Evolutionary conservation across 2,888 invertebrate species (phyloP).

Genomic region (Drepanosiphum platanoidis): DNA sequence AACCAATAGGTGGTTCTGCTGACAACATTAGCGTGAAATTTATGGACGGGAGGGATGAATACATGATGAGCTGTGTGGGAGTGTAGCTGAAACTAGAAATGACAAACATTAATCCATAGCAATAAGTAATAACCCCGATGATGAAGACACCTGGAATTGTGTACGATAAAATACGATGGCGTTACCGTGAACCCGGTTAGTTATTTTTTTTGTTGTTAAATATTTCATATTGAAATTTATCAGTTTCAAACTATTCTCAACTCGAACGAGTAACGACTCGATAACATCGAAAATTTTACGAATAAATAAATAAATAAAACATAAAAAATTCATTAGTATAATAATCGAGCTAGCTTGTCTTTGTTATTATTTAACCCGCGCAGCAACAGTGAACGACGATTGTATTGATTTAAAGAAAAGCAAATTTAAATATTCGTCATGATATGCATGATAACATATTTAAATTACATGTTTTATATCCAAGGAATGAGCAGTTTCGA

Average conservation of each 20-base stretch:
- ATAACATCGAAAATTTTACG: not conserved
- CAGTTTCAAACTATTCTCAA: not conserved
- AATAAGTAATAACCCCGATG: too few species aligned
- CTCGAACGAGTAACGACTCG: not conserved
- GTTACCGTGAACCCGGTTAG: conserved; percentile 3
- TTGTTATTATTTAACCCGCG: not conserved
- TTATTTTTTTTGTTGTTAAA: not conserved
- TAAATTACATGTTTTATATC: conserved; percentile 17
- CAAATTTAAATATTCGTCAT: conserved; percentile 25
- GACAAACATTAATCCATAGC: conserved; percentile 14
- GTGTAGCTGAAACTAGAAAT: not conserved
- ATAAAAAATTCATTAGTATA: not conserved
- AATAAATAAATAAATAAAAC: too few species aligned
- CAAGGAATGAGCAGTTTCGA: conserved; percentile 13
- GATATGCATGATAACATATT: not conserved
- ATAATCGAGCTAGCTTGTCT: too few species aligned
- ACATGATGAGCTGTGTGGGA: not conserved
- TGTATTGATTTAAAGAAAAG: conserved; percentile 25
- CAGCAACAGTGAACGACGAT: not conserved
- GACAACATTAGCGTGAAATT: conserved; percentile 1
- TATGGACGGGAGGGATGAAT: conserved; percentile 4
- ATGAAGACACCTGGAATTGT: not conserved
- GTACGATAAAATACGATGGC: not conserved
- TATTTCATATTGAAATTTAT: not conserved
- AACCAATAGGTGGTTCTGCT: not conserved